Conservation (phyloP, 2,888 invertebrate genomes). For the Orchesellides sinensis region DNA sequence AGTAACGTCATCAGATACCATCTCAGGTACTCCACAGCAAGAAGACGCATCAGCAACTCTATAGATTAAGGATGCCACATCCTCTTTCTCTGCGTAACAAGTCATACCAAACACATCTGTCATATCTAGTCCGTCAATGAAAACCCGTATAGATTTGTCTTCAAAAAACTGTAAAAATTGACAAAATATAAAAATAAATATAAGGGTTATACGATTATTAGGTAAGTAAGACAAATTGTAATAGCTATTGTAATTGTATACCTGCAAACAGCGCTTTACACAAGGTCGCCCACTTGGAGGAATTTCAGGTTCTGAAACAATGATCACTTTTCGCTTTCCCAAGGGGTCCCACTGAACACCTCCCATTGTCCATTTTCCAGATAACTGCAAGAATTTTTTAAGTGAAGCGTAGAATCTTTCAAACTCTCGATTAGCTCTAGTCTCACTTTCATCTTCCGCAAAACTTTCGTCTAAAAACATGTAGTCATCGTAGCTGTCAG, state of each 20-base stretch:
- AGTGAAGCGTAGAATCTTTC: constrained; percentile 66
- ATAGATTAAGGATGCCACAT: constrained; percentile 63
- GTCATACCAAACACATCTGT: constrained; percentile 61
- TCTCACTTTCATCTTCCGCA: constrained; percentile 30
- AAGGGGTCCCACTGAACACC: constrained; percentile 72
- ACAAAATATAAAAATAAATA: background rate
- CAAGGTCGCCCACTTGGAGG: constrained; percentile 61
- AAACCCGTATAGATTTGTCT: constrained; percentile 62
- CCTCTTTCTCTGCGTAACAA: constrained; percentile 50
- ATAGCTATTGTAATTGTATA: constrained; percentile 2
- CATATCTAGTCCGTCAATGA: constrained; percentile 70
- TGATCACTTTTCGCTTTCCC: constrained; percentile 69
- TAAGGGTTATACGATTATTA: too few relatives aligned
- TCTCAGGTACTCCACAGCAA: constrained; percentile 70
- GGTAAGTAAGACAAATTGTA: too few relatives aligned
- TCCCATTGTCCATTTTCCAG: constrained; percentile 71
- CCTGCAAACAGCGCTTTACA: constrained; percentile 70
- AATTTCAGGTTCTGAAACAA: constrained; percentile 69
- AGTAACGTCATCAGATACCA: constrained; percentile 67
- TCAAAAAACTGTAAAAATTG: constrained; percentile 66
- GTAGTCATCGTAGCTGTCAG: too few relatives aligned
- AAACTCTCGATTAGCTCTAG: constrained; percentile 64
- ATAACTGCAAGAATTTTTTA: constrained; percentile 55
- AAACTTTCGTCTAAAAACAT: too few relatives aligned
- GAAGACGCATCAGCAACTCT: constrained; percentile 64